Base-by-base conservation (phyloP, 2,113 vertebrate genomes). In the Odontesthes bonariensis region DNA sequence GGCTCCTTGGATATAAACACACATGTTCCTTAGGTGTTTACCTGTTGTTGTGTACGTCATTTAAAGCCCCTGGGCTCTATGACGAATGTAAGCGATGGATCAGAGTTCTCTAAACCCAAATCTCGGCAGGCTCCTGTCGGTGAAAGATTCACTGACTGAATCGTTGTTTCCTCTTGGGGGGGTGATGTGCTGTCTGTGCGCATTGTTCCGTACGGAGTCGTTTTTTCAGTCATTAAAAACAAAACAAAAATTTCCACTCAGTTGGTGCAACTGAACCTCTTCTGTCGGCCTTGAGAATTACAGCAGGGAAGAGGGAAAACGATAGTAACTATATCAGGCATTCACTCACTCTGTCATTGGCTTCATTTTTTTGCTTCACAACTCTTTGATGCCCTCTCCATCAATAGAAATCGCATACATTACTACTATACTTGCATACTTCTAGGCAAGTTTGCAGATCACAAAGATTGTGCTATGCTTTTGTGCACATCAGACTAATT, bases 141-240 rank as follows among this genome's bases (percentile, higher is more conserved):
- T 55, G 57, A 57, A 70, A 64, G 79, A 89, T 79, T 61, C 73
- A 69, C 82, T 73, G 62, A 27, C 55, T 83, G 80, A 85, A 42
- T 83, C 63, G 72, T 63, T 79, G 59, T 78, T 62, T 69, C 47
- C 57, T 82, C 86, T 82, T 57, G 2, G 23, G 75, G 72, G 54
- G 72, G 54, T 61, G 78, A 82, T 71, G 73, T 44, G 82, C 77
- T 73, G 76, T 87, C 76, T 77, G 65, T 86, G 81, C 69, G 66
- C 81, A 68, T 56, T 4, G 42, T 56, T 81, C 69, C 63, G 40
- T 53, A 52, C 52, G 35, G 55, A 46, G 64, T 35, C 31, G 42
- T 69, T 33, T 23, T 52, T 55, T 63, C 32, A 63, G 38, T 74
- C 27, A 17, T 4, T 20, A 33, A 68, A 57, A 76, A 68, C 35